Base-by-base conservation (phyloP, 2,113 vertebrate species). In the Balaenoptera acutorostrata region DNA sequence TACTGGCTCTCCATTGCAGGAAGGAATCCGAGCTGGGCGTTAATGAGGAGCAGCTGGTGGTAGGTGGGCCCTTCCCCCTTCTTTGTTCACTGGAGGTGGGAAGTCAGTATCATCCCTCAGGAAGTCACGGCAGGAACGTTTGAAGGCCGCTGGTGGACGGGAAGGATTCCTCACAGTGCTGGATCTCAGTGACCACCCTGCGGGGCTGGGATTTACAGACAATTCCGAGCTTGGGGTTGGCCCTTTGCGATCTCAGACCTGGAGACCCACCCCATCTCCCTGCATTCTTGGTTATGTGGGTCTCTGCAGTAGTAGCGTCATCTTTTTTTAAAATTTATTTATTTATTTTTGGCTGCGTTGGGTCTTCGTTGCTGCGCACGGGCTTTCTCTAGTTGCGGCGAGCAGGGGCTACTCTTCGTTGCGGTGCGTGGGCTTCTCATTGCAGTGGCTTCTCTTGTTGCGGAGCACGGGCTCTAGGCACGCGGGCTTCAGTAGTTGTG, bases 241-340 rank as follows among this genome's bases (percentile, higher is more conserved):
- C 55, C 68, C 29, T 23, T 6, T 23, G 68, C 8, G 18, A 59
- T 44, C 39, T 89, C 75, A n/a, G 36, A 17, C 29, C 18, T 20
- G 59, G 74, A 3, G 21, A 23, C 36, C 27, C 8, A 6, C 0
- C 9, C n/a, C 2, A 7, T 20, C 9, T 12, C 69, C n/a, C 46
- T 12, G 4, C 15, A 2, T 21, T 23, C 64, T 25, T 14, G 36
- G 31, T 44, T 5, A 2, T 0, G 1, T 2, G 13, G 1, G 25
- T 41, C 72, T 69, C 49, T 23, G 29, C 77, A 49, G 52, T 55
- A 55, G 52, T 52, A 52, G 49, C 49, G 14, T 52, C 49, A 52
- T 52, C 49, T 52, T 52, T 44, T 52, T 52, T 52, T 1, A 14
- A 49, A 49, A 10, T 46, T 46, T 46, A 15, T 49, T 49, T 49